Base-by-base conservation (phyloP, 2,888 invertebrate genomes). In the Diloba caeruleocephala region DNA sequence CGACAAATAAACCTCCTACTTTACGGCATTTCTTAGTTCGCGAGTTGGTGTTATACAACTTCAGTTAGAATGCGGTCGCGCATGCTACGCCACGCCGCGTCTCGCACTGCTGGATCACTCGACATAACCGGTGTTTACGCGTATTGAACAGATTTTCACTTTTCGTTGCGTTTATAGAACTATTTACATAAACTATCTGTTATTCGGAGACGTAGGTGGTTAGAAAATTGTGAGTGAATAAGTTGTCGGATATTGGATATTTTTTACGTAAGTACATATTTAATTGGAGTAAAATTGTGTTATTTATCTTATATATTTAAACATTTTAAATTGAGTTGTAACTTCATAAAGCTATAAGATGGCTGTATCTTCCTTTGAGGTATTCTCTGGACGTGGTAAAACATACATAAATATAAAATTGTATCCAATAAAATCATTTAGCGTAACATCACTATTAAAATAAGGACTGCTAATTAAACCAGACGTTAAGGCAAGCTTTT, bases 21-120 rank as follows among this genome's bases (percentile, higher is more conserved):
- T 74, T 70, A 51, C 34, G 39, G 49, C 64, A 66, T 70, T 61
- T 51, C 54, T 58, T 54, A 62, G 51, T 53, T 58, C 43, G 56
- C 62, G 46, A 67, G 71, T 68, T 65, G 59, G 36, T 52, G 72
- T 82, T 85, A 83, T 79, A 81, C 84, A 82, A 81, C 74, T 44
- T 68, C 79, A 83, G 84, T 85, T 64, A 73, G 61, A 56, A 71
- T 44, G 78, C 79, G 81, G 73, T 41, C 51, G 82, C 74, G 78
- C 81, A 73, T 58, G 76, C 56, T 19, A 58, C 59, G 76, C 56
- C 21, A 58, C 52, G 61, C 48, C 61, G 71, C 74, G 80, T 79
- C 65, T 71, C 74, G 79, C 69, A 69, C 62, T 68, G 66, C 38
- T 74, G 53, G 60, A 58, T 39, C 26, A 39, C 53, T 19, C 44